Base-by-base conservation (phyloP, 2,888 invertebrate genomes). In the Helicoverpa assulta region DNA sequence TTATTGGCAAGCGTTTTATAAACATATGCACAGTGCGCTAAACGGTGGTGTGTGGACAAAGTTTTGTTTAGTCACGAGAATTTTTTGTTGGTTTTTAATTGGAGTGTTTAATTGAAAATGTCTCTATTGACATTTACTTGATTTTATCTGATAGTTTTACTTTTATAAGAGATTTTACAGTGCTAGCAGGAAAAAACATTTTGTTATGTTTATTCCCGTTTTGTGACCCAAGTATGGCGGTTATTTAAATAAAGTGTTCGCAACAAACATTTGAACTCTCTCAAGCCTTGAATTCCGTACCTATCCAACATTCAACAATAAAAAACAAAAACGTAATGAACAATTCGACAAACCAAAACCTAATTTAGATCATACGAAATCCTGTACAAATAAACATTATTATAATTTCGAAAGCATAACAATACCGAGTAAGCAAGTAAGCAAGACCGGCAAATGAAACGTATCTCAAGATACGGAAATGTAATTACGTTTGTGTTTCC, bases 401-500 rank as follows among this genome's bases (percentile, higher is more conserved):
- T 68, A 64, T 26, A 69, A 78, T 68, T 61, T 33, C 7, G 10
- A 14, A 40, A 54, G 60, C 67, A 40, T 56, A n/a, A 29, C 16
- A 59, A 75, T 50, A 26, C 54, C 12, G 50, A 61, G 37, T 60
- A 56, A 52, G 51, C 18, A 57, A 61, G 37, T 60, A 56, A 52
- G 51, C 18, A 57, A 64, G 54, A 43, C n/a, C 58, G 61, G n/a
- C 77, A 76, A 58, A 65, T 73, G 61, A 55, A 62, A 78, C 58
- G 73, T 65, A 73, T 64, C 47, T 62, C 67, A 66, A 75, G 67
- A 72, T 62, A 51, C 43, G 33, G 21, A 63, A 64, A 59, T 29
- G 33, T 81, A 78, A 81, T 82, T 76, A 61, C 40, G 50, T 69
- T 56, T 59, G 21, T 53, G 33, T 56, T 69, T 67, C 59, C 67